Evolutionary conservation across 2,113 vertebrate genomes (phyloP).

Genomic region (Xenopus tropicalis): DNA sequence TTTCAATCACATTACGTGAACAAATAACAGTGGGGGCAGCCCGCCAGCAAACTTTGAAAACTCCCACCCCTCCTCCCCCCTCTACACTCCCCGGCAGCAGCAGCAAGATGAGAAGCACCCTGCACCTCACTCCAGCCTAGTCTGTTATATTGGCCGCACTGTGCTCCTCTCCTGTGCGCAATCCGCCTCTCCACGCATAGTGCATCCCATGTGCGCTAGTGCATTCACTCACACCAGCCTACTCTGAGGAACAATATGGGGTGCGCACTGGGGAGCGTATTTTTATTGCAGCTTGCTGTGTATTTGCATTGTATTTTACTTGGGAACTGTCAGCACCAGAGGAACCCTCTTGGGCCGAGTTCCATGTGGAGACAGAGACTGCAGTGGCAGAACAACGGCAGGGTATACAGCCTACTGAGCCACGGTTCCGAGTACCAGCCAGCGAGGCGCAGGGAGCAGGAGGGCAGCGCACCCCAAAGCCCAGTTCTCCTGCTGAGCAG

Average conservation of each 20-base stretch:
- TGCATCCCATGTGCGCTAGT: too few relatives aligned
- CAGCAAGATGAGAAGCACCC: conserved; percentile 53
- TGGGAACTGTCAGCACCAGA: conserved; percentile 56
- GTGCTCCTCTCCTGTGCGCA: too few relatives aligned
- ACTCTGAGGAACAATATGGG: not conserved
- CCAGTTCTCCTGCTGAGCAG: conserved; percentile 56
- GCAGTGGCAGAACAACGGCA: conserved; percentile 87
- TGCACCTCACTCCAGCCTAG: conserved; percentile 34
- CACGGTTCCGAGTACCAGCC: conserved; percentile 77
- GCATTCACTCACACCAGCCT: too few relatives aligned
- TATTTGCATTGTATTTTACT: conserved; percentile 60
- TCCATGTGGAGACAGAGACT: conserved; percentile 68
- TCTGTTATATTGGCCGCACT: not conserved
- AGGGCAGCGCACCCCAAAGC: conserved; percentile 41
- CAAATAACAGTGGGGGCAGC: conserved; percentile 60
- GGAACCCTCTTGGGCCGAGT: conserved; percentile 51
- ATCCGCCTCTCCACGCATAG: too few relatives aligned
- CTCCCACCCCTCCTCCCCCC: conserved; percentile 57
- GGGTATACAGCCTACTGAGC: conserved; percentile 81
- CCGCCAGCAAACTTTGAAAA: conserved; percentile 67
- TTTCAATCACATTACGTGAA: conserved; percentile 68
- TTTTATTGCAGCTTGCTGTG: conserved; percentile 59
- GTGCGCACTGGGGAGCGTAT: conserved; percentile 11
- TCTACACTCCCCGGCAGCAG: conserved; percentile 50
- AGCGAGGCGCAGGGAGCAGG: conserved; percentile 58